Evolutionary conservation across 1,140 invertebrate genomes (phyloP).

Genomic region (Galleria mellonella): DNA sequence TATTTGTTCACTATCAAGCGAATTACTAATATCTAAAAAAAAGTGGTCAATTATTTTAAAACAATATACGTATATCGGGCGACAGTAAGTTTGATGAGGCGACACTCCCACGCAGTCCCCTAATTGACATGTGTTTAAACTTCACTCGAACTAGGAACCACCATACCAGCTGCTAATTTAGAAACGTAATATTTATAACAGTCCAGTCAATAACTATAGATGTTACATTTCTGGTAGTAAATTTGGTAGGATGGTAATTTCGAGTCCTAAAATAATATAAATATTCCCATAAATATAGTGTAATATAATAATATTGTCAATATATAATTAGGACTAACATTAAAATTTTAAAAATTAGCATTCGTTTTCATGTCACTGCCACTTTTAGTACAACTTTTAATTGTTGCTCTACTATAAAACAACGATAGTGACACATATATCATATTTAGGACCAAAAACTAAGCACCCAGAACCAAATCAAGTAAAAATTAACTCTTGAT

Average conservation of each 20-base stretch:
- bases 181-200: constrained; percentile 46
- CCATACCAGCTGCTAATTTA: constrained; percentile 74
- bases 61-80: constrained; percentile 22
- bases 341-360: too few relatives aligned
- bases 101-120: constrained; percentile 67
- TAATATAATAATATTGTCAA: too few relatives aligned
- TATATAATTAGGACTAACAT: too few relatives aligned
- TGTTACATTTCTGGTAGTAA: constrained; percentile 16
- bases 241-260: constrained; percentile 36
- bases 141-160: constrained; percentile 75
- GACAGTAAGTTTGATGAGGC: constrained; percentile 48
- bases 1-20: constrained; percentile 33
- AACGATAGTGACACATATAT: not conserved
- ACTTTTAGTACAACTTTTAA: too few relatives aligned
- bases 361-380: too few relatives aligned
- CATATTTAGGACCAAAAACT: constrained; percentile 14
- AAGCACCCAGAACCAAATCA: constrained; percentile 26
- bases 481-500: constrained; percentile 14
- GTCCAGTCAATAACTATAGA: constrained; percentile 48
- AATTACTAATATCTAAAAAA: constrained; percentile 14
- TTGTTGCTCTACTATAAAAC: not conserved
- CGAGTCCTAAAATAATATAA: not conserved
- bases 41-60: constrained; percentile 15
- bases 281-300: too few relatives aligned
- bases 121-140: constrained; percentile 75